Evolutionary conservation across 2,888 invertebrate species (phyloP), one percentile per base, ranked within the genome.

Genomic region (Oxyteleia sp.): DNA sequence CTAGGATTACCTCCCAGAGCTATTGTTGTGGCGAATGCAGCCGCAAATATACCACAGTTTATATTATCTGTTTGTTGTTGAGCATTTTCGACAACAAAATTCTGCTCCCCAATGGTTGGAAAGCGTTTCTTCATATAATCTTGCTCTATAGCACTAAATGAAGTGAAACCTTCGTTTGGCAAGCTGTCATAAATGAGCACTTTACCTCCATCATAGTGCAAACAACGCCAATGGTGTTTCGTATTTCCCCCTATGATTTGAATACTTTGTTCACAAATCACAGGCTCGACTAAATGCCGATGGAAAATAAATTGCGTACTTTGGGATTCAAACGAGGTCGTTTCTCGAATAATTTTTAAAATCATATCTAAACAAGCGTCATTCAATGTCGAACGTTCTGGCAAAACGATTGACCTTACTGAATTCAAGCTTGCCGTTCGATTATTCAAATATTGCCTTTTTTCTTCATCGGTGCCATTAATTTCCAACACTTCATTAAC

Each of bases 21-120:
- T 7, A 32, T 4, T 8, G 32, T 32, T 32, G 32, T 32, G 32
- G 32, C 32, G 8, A 32, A 32, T 1, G 32, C 5, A 32, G 72
- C 71, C 10, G 84, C 82, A 57, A 78, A 82, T 32, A 85, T 53
- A 1, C 85, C 85, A 57, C 85, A 86, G 51, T 66, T 74, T 13
- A 16, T 18, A n/a, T 8, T 10, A 47, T 80, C 84, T n/a, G 71
- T 68, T 71, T 84, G 86, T 4, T 23, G 84, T 4, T 7, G 11
- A 32, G 55, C 55, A 23, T 49, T 23, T 11, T 49, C 23, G 3
- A 49, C 23, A 11, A 23, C 23, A 8, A 51, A 2, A 15, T 57
- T 18, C 2, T 18, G 7, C 38, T n/a, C 8, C 4, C 0, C 18
- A 5, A 57, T 20, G 20, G n/a, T 5, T 2, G 57, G 57, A 57